Conservation (phyloP, 1,140 invertebrate genomes). For the Wasmannia auropunctata region DNA sequence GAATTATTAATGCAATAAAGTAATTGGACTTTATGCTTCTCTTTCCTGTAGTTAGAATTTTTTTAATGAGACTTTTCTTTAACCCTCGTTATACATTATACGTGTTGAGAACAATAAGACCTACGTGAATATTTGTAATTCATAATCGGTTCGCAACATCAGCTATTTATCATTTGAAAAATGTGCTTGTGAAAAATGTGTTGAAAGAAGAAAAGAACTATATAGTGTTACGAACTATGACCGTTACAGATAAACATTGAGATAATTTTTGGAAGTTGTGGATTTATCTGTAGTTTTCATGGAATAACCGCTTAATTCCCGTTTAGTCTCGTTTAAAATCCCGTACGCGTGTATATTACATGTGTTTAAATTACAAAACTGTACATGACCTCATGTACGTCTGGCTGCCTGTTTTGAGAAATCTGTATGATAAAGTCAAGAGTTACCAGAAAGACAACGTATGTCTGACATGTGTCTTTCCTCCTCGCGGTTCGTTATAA, state of each 20-base stretch:
- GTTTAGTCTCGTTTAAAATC: neutral
- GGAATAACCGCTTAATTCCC: neutral
- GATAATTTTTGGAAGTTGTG: neutral
- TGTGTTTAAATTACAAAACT: conserved; percentile 30
- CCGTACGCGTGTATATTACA: neutral
- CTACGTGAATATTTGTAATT: neutral
- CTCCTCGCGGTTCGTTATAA: conserved; percentile 31
- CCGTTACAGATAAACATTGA: neutral
- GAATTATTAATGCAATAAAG: neutral
- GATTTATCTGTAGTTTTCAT: neutral
- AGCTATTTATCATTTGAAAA: neutral
- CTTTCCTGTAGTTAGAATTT: neutral
- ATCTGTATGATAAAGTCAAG: neutral
- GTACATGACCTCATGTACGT: neutral
- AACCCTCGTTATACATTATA: neutral
- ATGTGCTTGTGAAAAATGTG: neutral
- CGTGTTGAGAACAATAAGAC: neutral
- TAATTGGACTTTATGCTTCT: neutral
- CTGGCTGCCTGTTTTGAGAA: neutral
- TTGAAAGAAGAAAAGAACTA: too few species aligned
- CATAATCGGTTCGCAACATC: neutral
- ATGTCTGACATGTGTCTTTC: too few species aligned
- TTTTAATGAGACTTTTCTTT: neutral
- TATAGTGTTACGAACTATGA: neutral
- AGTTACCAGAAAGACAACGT: conserved; percentile 21